Evolutionary conservation across 92 coral and sea anemone species (phyloP).

Genomic region (Anthopleura xanthogrammica): DNA sequence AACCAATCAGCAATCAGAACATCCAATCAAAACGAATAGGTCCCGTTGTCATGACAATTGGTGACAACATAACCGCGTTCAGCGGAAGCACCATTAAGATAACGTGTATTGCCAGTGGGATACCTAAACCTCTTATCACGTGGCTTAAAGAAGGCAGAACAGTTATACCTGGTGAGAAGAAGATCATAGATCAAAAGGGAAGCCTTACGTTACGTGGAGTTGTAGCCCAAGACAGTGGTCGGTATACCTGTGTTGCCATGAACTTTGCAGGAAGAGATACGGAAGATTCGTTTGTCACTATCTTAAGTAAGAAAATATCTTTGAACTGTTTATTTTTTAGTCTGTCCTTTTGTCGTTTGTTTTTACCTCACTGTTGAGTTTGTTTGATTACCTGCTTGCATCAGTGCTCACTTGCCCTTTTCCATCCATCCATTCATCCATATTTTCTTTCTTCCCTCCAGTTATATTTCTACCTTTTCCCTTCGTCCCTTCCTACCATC

Average conservation of each 20-base stretch:
- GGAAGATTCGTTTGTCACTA: slow-evolving; percentile 34
- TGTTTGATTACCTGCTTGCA: too few relatives aligned
- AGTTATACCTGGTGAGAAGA: slow-evolving; percentile 32
- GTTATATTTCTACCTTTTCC: neutral
- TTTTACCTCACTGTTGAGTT: neutral
- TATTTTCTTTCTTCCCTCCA: neutral
- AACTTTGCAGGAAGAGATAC: slow-evolving; percentile 58
- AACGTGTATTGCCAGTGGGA: slow-evolving; percentile 58
- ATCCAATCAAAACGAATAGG: neutral
- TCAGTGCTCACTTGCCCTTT: neutral
- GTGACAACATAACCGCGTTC: slow-evolving; percentile 66
- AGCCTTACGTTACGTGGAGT: slow-evolving; percentile 48
- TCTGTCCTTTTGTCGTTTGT: neutral
- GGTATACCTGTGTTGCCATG: slow-evolving; percentile 57
- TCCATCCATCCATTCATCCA: neutral
- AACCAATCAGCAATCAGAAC: neutral
- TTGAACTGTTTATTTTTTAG: neutral
- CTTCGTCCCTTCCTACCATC: neutral
- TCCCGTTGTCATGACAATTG: slow-evolving; percentile 46
- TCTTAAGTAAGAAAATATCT: slow-evolving; percentile 44
- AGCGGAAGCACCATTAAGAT: slow-evolving; percentile 51
- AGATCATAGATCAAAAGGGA: slow-evolving; percentile 31
- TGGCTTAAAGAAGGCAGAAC: slow-evolving; percentile 62
- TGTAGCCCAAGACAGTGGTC: slow-evolving; percentile 47
- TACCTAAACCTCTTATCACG: slow-evolving; percentile 56